Conservation (phyloP, 1,140 invertebrate genomes). For the Solenopsis invicta region DNA sequence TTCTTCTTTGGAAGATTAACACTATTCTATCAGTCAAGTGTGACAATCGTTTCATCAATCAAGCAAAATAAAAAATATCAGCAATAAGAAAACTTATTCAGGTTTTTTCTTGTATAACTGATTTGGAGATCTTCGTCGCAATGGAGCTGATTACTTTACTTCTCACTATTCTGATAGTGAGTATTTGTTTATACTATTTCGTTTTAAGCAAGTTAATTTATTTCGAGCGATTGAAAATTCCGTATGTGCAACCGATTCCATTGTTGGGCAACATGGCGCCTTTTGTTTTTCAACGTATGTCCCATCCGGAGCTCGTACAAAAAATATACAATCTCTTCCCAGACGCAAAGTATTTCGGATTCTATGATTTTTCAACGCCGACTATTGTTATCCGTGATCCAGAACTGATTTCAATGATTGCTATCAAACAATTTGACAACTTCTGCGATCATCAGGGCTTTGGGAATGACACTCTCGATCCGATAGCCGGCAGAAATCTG, state of each 20-base stretch:
- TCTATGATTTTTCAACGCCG: neutral
- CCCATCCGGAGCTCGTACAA: neutral
- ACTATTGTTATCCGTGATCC: conserved; percentile 46
- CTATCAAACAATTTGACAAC: conserved; percentile 59
- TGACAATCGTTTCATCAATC: neutral
- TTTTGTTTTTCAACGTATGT: neutral
- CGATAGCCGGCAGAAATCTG: conserved; percentile 43
- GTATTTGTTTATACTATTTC: conserved; percentile 14
- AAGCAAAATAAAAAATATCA: neutral
- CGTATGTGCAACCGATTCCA: neutral
- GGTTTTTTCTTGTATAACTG: neutral
- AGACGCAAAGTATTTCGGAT: conserved; percentile 32
- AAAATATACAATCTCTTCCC: conserved; percentile 15
- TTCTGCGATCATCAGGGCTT: conserved; percentile 52
- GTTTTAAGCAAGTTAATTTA: neutral
- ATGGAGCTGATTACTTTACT: conserved; percentile 10
- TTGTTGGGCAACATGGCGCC: conserved; percentile 54
- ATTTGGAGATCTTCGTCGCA: neutral
- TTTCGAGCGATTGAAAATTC: neutral
- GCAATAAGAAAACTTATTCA: neutral
- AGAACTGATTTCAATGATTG: conserved; percentile 32
- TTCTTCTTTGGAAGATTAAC: neutral
- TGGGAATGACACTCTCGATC: neutral
- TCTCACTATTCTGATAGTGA: neutral
- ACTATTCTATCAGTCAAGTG: neutral